Evolutionary conservation across 2,888 invertebrate genomes (phyloP).

Genomic region (Mayetiola destructor): DNA sequence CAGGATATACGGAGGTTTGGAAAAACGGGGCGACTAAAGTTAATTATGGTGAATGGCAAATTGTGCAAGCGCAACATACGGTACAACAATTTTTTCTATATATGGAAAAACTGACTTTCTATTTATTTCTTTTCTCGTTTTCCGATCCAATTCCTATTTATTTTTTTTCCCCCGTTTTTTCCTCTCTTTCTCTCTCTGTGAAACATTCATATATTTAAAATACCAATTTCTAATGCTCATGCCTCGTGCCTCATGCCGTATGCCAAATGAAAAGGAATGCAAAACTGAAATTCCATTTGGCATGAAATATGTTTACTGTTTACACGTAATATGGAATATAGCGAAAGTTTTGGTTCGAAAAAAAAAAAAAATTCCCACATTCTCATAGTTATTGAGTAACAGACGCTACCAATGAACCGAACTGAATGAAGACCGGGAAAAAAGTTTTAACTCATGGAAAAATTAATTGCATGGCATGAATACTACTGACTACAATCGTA

Average conservation of each 20-base stretch:
- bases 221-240: not conserved
- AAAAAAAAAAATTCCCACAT: not conserved
- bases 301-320: constrained; percentile 11
- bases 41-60: constrained; percentile 12
- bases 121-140: no score
- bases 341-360: not conserved
- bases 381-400: no score
- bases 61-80: constrained; percentile 11
- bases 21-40: not conserved
- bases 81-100: no score
- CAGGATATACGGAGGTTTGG: not conserved
- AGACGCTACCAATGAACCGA: constrained; percentile 3
- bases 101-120: no score
- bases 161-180: not conserved
- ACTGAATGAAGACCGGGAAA: not conserved
- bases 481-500: no score
- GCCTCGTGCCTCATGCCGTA: no score
- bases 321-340: not conserved
- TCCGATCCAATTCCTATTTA: no score
- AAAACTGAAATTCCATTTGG: constrained; percentile 7
- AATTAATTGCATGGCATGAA: not conserved
- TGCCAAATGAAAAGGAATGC: no score
- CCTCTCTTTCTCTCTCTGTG: not conserved
- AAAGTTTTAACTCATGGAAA: not conserved
- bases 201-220: not conserved